phyloP scores from a whole-genome alignment of 2,113 vertebrate species.

The Asarcornis scutulata region DNA sequence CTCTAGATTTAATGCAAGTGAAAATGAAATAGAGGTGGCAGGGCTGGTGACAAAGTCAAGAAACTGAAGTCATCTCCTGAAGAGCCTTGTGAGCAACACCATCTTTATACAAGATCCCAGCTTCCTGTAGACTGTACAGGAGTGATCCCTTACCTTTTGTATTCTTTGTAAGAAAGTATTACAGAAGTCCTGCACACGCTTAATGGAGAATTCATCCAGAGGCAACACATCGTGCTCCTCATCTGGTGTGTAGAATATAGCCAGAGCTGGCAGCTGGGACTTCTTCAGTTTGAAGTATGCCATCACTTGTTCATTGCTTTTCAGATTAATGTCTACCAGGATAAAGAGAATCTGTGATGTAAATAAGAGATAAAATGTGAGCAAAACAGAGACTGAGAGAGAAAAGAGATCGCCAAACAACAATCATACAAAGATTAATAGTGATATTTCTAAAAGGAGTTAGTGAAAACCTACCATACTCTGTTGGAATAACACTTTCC shows the following conservation, averaged over 20 bases:
- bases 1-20: not conserved
- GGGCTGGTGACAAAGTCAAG: not conserved
- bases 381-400: not conserved
- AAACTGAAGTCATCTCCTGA: not conserved
- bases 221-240: slow-evolving; percentile 83
- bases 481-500: not conserved
- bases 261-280: slow-evolving; percentile 86
- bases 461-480: not conserved
- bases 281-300: slow-evolving; percentile 86
- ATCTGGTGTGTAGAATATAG: slow-evolving; percentile 80
- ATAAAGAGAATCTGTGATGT: slow-evolving; percentile 89
- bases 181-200: slow-evolving; percentile 82
- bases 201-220: slow-evolving; percentile 74
- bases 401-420: not conserved
- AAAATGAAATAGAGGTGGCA: not conserved
- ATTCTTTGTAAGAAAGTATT: slow-evolving; percentile 76
- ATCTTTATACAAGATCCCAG: not conserved
- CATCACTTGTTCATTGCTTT: slow-evolving; percentile 78
- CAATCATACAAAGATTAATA: not conserved
- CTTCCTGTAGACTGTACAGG: not conserved
- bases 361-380: slow-evolving; percentile 30
- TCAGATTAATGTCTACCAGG: slow-evolving; percentile 81
- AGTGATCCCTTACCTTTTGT: slow-evolving; percentile 50
- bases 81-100: not conserved
- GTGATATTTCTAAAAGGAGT: not conserved